These are phyloP conservation scores for Euspilapteryx auroguttella DNA, from an alignment of 2,888 invertebrate species.

Conservation along the genomic window DNA sequence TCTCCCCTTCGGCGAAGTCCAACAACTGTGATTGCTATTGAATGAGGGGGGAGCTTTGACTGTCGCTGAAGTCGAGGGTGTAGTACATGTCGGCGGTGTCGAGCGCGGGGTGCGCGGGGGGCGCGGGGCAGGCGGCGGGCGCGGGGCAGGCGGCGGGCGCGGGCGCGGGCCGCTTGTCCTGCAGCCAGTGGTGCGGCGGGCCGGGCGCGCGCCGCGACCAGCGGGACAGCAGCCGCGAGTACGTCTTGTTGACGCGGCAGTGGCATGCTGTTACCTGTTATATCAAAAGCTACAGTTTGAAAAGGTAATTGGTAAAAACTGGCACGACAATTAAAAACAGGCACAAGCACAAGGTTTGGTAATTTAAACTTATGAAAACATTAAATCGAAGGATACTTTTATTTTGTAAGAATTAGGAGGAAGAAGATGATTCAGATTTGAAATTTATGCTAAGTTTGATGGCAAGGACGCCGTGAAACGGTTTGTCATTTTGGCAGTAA, in stretches of 20 bases:
- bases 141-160: conserved; percentile 14
- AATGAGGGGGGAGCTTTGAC: conserved; percentile 74
- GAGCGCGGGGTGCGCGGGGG: conserved; percentile 46
- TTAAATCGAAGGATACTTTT: too few relatives aligned
- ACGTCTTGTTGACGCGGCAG: conserved; percentile 78
- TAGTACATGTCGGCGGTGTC: conserved; percentile 77
- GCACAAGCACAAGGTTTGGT: too few relatives aligned
- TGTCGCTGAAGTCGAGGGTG: conserved; percentile 77
- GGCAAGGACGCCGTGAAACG: too few relatives aligned
- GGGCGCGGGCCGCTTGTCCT: conserved; percentile 49
- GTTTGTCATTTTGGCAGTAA: too few relatives aligned
- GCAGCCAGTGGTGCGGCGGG: conserved; percentile 60
- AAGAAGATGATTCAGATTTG: too few relatives aligned
- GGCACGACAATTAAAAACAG: too few relatives aligned
- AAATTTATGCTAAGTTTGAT: too few relatives aligned
- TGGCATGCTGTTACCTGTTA: conserved; percentile 75
- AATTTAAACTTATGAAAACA: too few relatives aligned
- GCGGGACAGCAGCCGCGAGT: conserved; percentile 65
- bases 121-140: too few relatives aligned
- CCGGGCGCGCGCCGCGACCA: conserved; percentile 39
- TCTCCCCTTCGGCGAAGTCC: neutral
- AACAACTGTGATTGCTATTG: conserved; percentile 58
- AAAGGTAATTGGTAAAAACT: too few relatives aligned
- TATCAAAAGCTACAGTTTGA: neutral
- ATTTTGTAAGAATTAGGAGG: too few relatives aligned